These are phyloP conservation scores for Pipistrellus kuhlii DNA, from an alignment of 2,797 vertebrate genomes.

Conservation along the genomic window DNA sequence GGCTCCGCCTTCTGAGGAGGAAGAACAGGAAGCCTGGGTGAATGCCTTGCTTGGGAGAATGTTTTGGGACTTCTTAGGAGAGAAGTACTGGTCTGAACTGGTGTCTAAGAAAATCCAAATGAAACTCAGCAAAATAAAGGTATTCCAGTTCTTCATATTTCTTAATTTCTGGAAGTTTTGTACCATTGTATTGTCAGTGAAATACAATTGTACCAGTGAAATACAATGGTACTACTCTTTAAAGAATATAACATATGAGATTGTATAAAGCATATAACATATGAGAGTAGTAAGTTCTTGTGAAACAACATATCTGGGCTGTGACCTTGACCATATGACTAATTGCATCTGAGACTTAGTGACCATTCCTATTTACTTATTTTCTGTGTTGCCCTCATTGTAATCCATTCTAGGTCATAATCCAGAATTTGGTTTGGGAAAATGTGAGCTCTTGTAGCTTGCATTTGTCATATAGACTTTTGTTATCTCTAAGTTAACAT, in stretches of 20 bases:
- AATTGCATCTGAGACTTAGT: neutral
- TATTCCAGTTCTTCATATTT: slow-evolving; percentile 79
- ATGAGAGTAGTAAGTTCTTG: neutral
- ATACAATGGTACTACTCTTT: too few relatives aligned
- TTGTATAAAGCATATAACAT: neutral
- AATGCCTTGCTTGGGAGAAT: slow-evolving; percentile 95
- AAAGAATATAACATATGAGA: too few relatives aligned
- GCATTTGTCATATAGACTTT: neutral
- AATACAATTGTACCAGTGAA: too few relatives aligned
- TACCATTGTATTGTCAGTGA: neutral
- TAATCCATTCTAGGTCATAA: neutral
- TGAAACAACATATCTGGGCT: neutral
- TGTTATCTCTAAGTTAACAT: neutral
- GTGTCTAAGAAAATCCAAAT: slow-evolving; percentile 99
- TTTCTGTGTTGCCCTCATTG: neutral
- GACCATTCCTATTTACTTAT: neutral
- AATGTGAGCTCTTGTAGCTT: neutral
- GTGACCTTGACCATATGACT: neutral
- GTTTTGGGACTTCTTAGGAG: slow-evolving; percentile 97
- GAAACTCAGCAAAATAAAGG: slow-evolving; percentile 99
- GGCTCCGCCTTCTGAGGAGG: slow-evolving; percentile 85
- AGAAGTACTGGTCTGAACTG: slow-evolving; percentile 95
- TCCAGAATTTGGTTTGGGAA: neutral
- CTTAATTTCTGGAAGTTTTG: neutral
- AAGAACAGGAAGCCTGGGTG: slow-evolving; percentile 94